Percentiles rank a stretch among this genome's conserved stretches.
phyloP scores from a whole-genome alignment of 2,888 invertebrate genomes.

The Drosophila melanocephala region DNA sequence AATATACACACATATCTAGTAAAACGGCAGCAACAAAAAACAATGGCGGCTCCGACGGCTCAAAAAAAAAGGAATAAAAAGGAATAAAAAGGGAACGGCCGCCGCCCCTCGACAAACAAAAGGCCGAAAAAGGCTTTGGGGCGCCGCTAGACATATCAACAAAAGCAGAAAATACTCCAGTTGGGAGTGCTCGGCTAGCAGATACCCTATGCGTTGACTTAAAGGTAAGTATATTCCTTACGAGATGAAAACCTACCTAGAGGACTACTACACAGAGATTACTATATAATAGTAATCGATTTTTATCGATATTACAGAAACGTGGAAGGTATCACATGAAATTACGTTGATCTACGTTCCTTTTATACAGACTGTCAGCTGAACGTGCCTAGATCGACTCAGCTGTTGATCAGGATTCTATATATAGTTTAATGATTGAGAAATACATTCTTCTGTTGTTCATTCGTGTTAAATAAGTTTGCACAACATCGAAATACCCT shows the following conservation, averaged over 20 bases:
- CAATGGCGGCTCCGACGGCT: constrained; percentile 41
- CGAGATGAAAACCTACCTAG: background rate
- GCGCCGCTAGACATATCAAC: constrained; percentile 54
- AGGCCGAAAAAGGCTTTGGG: constrained; percentile 48
- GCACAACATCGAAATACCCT: background rate
- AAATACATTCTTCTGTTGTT: background rate
- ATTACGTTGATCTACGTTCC: background rate
- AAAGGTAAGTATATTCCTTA: background rate
- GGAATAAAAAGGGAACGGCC: constrained; percentile 25
- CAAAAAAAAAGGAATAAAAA: constrained; percentile 56
- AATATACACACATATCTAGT: constrained; percentile 54
- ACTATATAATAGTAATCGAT: background rate
- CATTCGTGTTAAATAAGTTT: background rate
- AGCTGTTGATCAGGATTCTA: background rate
- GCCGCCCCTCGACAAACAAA: constrained; percentile 34
- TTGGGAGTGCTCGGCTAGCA: background rate
- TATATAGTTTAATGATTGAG: background rate
- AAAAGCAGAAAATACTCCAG: constrained; percentile 23
- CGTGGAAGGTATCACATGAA: background rate
- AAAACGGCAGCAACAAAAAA: constrained; percentile 32
- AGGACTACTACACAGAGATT: background rate
- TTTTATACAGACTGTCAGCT: background rate
- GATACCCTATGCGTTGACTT: background rate
- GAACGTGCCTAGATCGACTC: background rate
- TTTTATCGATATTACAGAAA: background rate